A percentile compares a stretch with the other conserved stretches of the same genome.
These are phyloP conservation scores for Phoenicopterus ruber DNA, from an alignment of 2,113 vertebrate species.

Conservation along the genomic window DNA sequence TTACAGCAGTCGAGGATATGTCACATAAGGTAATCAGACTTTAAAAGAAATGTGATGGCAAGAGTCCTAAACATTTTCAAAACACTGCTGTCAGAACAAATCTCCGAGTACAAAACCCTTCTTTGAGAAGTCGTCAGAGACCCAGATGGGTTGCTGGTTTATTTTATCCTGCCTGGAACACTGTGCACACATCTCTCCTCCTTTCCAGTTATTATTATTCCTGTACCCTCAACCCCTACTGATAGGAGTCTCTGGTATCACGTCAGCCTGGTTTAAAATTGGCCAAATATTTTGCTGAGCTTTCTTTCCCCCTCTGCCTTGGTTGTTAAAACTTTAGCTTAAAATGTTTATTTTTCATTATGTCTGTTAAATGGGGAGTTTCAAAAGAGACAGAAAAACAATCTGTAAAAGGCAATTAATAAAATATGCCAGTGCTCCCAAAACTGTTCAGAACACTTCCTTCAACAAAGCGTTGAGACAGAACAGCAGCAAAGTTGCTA, in stretches of 20 bases:
- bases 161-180: constrained; percentile 18
- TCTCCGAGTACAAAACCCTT: not conserved
- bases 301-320: not conserved
- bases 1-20: not conserved
- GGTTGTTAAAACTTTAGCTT: not conserved
- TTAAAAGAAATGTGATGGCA: constrained; percentile 26
- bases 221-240: not conserved
- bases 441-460: not conserved
- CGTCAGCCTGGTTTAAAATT: not conserved
- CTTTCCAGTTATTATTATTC: not conserved
- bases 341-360: not conserved
- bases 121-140: constrained; percentile 38
- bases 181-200: not conserved
- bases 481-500: not conserved
- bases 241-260: not conserved
- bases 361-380: not conserved
- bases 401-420: constrained; percentile 16
- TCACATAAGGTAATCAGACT: constrained; percentile 28
- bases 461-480: not conserved
- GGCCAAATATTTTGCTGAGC: not conserved
- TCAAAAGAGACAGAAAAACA: not conserved
- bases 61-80: constrained; percentile 34
- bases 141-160: not conserved
- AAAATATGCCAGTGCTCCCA: not conserved
- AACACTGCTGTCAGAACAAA: constrained; percentile 15